Evolutionary conservation across 2,113 vertebrate species (phyloP).

Genomic region (Dicerorhinus sumatrensis): DNA sequence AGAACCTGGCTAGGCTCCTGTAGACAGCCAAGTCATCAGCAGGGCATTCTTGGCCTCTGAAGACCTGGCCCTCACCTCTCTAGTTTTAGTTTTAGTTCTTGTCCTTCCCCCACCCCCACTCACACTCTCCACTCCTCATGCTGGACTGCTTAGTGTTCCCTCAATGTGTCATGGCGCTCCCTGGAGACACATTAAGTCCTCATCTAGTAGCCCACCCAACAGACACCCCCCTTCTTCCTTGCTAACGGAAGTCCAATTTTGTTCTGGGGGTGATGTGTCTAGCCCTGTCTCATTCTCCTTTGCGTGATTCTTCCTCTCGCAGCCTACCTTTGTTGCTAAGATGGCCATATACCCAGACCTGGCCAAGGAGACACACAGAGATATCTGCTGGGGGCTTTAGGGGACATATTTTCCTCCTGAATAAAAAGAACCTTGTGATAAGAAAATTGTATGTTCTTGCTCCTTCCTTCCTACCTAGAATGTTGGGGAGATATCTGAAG

Average conservation of each 20-base stretch:
- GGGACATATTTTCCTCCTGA: neutral
- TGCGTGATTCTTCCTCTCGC: neutral
- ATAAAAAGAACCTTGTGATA: neutral
- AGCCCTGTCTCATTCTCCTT: neutral
- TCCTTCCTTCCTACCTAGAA: slow-evolving; percentile 26
- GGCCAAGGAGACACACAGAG: neutral
- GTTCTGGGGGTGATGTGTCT: neutral
- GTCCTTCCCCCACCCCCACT: too few relatives aligned
- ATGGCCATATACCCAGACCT: neutral
- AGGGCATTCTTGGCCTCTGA: neutral
- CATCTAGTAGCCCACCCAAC: neutral
- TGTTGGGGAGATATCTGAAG: neutral
- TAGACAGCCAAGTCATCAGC: neutral
- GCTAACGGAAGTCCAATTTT: neutral
- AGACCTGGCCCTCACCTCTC: neutral
- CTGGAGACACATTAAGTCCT: neutral
- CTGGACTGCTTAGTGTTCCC: neutral
- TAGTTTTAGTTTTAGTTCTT: neutral
- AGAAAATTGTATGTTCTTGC: neutral
- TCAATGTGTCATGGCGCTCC: neutral
- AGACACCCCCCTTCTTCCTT: neutral
- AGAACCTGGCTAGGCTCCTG: neutral
- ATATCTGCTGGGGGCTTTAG: neutral
- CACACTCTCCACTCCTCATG: neutral
- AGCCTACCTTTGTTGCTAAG: neutral